A percentile compares a stretch with the other conserved stretches of the same genome.
Evolutionary conservation across 2,797 vertebrate species (phyloP).

Genomic region (Hydrophis major): DNA sequence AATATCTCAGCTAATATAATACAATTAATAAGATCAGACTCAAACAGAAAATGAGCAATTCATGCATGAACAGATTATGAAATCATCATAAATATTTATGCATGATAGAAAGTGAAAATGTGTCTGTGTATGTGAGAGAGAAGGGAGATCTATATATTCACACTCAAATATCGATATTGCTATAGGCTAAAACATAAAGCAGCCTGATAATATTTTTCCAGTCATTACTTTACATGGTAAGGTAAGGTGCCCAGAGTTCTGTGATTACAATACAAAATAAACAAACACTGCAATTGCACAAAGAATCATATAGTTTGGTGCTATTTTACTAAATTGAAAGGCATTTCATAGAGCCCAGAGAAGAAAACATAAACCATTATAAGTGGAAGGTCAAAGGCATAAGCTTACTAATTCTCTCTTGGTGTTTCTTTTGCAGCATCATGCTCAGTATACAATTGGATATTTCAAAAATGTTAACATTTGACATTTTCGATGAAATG

Average conservation of each 20-base stretch:
- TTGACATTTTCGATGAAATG: constrained; percentile 66
- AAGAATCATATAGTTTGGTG: background rate
- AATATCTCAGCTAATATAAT: background rate
- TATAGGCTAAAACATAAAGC: background rate
- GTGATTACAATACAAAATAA: background rate
- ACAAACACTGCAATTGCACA: background rate
- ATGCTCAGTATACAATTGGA: constrained; percentile 32
- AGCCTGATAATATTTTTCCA: constrained; percentile 5
- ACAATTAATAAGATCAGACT: background rate
- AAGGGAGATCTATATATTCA: background rate
- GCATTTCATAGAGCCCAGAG: constrained; percentile 2
- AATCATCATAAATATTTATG: background rate
- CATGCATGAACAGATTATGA: background rate
- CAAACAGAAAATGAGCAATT: background rate
- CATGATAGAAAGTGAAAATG: background rate
- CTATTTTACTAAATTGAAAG: background rate
- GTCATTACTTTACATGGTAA: background rate
- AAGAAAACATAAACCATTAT: constrained; percentile 36
- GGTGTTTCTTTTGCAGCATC: constrained; percentile 50
- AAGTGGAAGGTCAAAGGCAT: constrained; percentile 55
- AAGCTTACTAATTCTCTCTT: constrained; percentile 43
- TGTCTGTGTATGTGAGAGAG: background rate
- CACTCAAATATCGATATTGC: background rate
- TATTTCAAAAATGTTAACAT: constrained; percentile 58
- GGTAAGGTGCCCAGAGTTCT: background rate